Percentiles rank a stretch among this genome's conserved stretches.
Evolutionary conservation across 1,140 invertebrate genomes (phyloP).

Genomic region (Eueides isabella): DNA sequence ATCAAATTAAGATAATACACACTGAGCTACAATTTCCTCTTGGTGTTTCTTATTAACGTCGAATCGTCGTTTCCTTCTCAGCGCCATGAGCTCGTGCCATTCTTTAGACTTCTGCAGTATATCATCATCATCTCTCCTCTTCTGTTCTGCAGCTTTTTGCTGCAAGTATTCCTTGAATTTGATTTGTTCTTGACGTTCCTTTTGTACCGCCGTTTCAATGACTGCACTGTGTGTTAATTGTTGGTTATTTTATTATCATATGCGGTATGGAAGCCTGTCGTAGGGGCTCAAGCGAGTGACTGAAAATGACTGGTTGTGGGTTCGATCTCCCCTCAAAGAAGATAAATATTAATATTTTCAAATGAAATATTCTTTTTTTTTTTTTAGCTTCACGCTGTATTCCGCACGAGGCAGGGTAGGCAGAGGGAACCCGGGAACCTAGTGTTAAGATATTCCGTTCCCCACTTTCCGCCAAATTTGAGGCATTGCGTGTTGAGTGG

Average conservation of each 20-base stretch:
- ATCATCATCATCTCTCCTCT: slow-evolving; percentile 60
- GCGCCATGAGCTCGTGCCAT: slow-evolving; percentile 61
- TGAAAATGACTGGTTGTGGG: too few relatives aligned
- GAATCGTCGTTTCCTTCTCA: slow-evolving; percentile 54
- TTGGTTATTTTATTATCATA: not conserved
- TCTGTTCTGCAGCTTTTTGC: slow-evolving; percentile 52
- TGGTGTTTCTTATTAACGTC: slow-evolving; percentile 67
- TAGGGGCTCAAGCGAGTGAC: too few relatives aligned
- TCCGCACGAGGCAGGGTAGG: too few relatives aligned
- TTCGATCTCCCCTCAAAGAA: too few relatives aligned
- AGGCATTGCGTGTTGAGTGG: too few relatives aligned
- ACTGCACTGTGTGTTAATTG: slow-evolving; percentile 59
- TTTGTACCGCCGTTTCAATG: slow-evolving; percentile 70
- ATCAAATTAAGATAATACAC: slow-evolving; percentile 29
- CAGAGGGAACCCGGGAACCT: too few relatives aligned
- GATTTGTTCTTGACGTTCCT: slow-evolving; percentile 70
- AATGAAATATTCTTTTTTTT: too few relatives aligned
- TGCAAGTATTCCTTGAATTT: slow-evolving; percentile 65
- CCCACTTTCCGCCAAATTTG: too few relatives aligned
- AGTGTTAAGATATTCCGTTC: too few relatives aligned
- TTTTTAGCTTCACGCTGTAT: too few relatives aligned
- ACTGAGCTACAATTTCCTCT: slow-evolving; percentile 68
- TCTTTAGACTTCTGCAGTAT: slow-evolving; percentile 62
- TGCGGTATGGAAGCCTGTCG: too few relatives aligned
- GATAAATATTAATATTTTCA: too few relatives aligned